Base-by-base conservation (phyloP, 2,797 vertebrate species). In the Siniperca undulata region DNA sequence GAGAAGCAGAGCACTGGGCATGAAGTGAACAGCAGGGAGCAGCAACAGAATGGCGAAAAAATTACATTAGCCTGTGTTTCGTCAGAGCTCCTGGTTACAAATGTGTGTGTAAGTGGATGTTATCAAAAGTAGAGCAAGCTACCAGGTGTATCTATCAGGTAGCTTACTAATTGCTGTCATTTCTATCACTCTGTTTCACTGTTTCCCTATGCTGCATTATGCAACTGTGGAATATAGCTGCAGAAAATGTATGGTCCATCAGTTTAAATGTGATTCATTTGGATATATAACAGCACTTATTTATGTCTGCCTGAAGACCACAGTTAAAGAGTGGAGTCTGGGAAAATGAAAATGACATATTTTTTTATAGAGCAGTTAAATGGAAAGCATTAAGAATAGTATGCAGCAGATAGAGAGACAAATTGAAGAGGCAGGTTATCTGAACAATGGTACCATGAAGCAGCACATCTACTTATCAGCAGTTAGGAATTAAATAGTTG, bases 21-120 rank as follows among this genome's bases (percentile, higher is more conserved):
- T 70, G 9, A 62, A 87, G 77, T 73, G 77, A 87, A 84, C 86
- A 90, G 84, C 74, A 89, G 82, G 55, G 78, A 81, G 86, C 89
- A 91, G 82, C 77, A 89, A 60, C 42, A 81, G 67, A 84, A 82
- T 76, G 66, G 34, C 62, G 52, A 64, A 81, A 59, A 65, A 52
- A 65, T 14, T 30, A 68, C 24, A 69, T 64, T 30, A 48, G 65
- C n/a, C 44, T 77, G 17, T 38, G 61, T 77, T 83, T 53, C 38
- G 24, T 72, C 20, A 74, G 16, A 81, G 22, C 55, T 73, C 7
- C 44, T 22, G 36, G 19, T 58, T 65, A 17, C 34, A 78, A 72
- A 67, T 65, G 42, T 73, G 27, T 62, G 38, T 59, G 16, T 46
- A 50, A 67, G 22, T 3, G 2, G 44, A 42, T 68, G 36, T 22